phyloP scores from a whole-genome alignment of 2,888 invertebrate species.

The Lissonota sp. region DNA sequence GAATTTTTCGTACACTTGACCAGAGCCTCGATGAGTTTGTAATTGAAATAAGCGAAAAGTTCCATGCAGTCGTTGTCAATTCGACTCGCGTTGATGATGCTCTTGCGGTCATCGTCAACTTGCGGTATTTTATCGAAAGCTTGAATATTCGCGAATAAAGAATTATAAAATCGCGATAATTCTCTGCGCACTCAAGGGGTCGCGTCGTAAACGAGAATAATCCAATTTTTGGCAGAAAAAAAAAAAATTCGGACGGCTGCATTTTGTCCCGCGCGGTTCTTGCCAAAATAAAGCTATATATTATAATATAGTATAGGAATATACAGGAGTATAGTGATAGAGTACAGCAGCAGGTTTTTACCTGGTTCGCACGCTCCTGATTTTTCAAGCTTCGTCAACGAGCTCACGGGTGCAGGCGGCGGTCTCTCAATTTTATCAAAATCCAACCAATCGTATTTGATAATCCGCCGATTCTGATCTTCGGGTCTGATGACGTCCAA shows the following conservation, averaged over 20 bases:
- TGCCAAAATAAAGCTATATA: neutral
- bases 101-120: slow-evolving; percentile 87
- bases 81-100: slow-evolving; percentile 86
- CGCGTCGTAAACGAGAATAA: too few relatives aligned
- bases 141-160: slow-evolving; percentile 68
- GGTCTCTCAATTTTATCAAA: slow-evolving; percentile 86
- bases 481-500: slow-evolving; percentile 85
- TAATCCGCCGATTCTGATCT: too few relatives aligned
- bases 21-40: slow-evolving; percentile 89
- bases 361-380: slow-evolving; percentile 86
- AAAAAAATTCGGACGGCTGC: too few relatives aligned
- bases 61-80: slow-evolving; percentile 91
- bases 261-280: too few relatives aligned
- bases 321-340: too few relatives aligned
- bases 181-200: too few relatives aligned
- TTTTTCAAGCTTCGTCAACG: slow-evolving; percentile 84
- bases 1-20: slow-evolving; percentile 91
- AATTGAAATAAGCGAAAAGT: slow-evolving; percentile 92
- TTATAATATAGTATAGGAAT: too few relatives aligned
- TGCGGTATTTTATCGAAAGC: slow-evolving; percentile 85
- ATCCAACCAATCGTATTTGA: slow-evolving; percentile 88
- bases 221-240: too few relatives aligned
- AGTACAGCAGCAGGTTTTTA: slow-evolving; percentile 72
- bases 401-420: slow-evolving; percentile 83
- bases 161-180: too few relatives aligned